phyloP scores from a whole-genome alignment of 2,797 vertebrate species.

The Falco naumanni region DNA sequence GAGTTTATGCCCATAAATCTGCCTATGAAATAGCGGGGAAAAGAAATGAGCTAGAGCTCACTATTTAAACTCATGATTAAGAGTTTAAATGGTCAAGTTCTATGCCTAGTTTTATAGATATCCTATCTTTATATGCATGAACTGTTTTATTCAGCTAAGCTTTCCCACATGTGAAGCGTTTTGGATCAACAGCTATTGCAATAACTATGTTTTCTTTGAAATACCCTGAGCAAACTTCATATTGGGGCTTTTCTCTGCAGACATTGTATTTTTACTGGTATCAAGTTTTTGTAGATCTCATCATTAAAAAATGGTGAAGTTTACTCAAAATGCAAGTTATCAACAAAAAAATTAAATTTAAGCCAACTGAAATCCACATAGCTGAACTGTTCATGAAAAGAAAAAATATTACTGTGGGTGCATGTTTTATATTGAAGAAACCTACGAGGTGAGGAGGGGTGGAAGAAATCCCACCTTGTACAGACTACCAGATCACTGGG shows the following conservation, averaged over 20 bases:
- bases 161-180: conserved; percentile 41
- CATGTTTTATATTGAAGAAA: neutral
- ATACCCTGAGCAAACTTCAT: neutral
- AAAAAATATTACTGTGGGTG: neutral
- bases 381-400: neutral
- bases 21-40: conserved; percentile 10
- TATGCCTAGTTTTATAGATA: conserved; percentile 32
- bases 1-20: neutral
- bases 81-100: neutral
- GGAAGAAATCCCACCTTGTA: neutral
- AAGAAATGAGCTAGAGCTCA: neutral
- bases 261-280: neutral
- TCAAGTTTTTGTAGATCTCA: neutral
- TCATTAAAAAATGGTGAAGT: neutral
- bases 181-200: neutral
- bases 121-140: conserved; percentile 4
- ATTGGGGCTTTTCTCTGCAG: neutral
- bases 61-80: neutral
- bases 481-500: neutral
- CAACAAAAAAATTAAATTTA: neutral
- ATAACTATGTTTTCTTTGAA: conserved; percentile 16
- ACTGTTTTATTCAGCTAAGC: conserved; percentile 30
- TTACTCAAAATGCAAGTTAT: neutral
- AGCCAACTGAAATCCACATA: neutral
- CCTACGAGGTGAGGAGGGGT: neutral